Evolutionary conservation across 2,113 vertebrate species (phyloP).

Genomic region (Pimephales promelas): DNA sequence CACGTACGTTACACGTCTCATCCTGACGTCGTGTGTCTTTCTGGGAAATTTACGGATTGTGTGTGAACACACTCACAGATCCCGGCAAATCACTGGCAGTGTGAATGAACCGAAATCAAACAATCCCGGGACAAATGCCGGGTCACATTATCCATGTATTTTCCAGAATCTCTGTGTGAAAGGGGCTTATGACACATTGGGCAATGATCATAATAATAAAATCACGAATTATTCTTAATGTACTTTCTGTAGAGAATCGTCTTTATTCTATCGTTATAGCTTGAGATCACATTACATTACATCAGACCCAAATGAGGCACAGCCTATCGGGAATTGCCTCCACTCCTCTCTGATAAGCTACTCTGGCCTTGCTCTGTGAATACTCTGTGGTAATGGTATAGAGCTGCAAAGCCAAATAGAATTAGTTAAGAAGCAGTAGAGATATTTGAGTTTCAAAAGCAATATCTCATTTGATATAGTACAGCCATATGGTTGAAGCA

Average conservation of each 20-base stretch:
- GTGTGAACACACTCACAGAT: no score
- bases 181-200: not conserved
- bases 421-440: constrained; percentile 21
- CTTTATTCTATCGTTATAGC: not conserved
- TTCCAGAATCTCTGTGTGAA: no score
- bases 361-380: not conserved
- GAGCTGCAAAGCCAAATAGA: constrained; percentile 5
- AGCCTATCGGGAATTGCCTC: not conserved
- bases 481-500: constrained; percentile 54
- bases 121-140: no score
- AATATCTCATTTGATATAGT: constrained; percentile 35
- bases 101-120: no score
- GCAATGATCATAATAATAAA: not conserved
- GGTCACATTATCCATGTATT: no score
- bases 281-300: not conserved
- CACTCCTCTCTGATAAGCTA: not conserved
- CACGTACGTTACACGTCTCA: no score
- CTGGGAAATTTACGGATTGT: no score
- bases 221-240: not conserved
- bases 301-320: not conserved
- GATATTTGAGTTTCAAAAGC: constrained; percentile 54
- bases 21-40: no score
- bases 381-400: not conserved
- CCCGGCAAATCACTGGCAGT: no score
- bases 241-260: not conserved